A percentile compares a stretch with the other conserved stretches of the same genome.
Conservation (phyloP, 2,797 vertebrate genomes). For the Sebastes dallii region DNA sequence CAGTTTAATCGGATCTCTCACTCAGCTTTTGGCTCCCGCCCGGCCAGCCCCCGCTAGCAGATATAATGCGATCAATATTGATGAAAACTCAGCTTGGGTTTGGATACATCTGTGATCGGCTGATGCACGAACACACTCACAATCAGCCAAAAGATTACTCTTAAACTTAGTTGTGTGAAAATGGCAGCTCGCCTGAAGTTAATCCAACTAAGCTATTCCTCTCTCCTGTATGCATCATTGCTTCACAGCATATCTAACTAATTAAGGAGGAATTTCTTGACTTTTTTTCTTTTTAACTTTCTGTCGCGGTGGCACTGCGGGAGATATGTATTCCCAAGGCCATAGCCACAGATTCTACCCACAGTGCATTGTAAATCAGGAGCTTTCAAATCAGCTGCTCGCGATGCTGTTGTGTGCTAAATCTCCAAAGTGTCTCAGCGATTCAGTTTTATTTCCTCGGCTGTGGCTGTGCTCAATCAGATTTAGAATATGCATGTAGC, state of each 20-base stretch:
- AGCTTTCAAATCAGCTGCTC: slow-evolving; percentile 37
- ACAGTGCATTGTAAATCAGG: slow-evolving; percentile 47
- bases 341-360: slow-evolving; percentile 17
- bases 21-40: background rate
- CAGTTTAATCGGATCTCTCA: slow-evolving; percentile 25
- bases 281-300: background rate
- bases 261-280: slow-evolving; percentile 26
- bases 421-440: slow-evolving; percentile 30
- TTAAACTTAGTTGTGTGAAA: slow-evolving; percentile 9
- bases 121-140: background rate
- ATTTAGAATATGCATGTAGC: slow-evolving; percentile 32
- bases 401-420: slow-evolving; percentile 29
- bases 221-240: slow-evolving; percentile 19
- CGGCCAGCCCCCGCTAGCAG: slow-evolving; percentile 1
- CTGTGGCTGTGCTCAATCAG: slow-evolving; percentile 11
- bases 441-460: slow-evolving; percentile 49
- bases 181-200: slow-evolving; percentile 22
- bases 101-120: slow-evolving; percentile 20
- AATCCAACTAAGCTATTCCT: slow-evolving; percentile 32
- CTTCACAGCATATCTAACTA: slow-evolving; percentile 26
- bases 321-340: slow-evolving; percentile 23
- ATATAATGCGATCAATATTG: slow-evolving; percentile 45
- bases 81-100: slow-evolving; percentile 37
- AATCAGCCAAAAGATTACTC: slow-evolving; percentile 13
- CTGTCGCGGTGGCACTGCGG: slow-evolving; percentile 11